Evolutionary conservation across 53 echinoderm and acorn worm species (phyloP).

Genomic region (Patiria pectinifera): DNA sequence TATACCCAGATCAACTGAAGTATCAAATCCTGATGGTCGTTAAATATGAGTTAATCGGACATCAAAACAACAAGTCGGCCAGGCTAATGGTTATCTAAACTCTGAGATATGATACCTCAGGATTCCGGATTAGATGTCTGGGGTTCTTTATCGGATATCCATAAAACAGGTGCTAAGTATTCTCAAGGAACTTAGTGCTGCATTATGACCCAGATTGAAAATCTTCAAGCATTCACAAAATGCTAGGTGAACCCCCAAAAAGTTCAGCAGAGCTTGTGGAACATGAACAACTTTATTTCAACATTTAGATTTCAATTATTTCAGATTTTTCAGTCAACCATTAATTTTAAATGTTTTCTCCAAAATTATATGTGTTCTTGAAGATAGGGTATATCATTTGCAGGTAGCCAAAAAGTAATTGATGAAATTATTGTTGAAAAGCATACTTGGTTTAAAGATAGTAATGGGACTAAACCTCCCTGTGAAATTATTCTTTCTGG

Average conservation of each 20-base stretch:
- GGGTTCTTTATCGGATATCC: neutral
- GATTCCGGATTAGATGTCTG: neutral
- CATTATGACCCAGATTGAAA: neutral
- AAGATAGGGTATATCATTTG: no score
- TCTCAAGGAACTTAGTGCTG: neutral
- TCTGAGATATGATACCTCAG: neutral
- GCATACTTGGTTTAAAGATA: no score
- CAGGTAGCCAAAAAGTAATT: no score
- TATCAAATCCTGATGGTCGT: slow-evolving; percentile 9
- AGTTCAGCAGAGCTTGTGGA: neutral
- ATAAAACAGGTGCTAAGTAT: slow-evolving; percentile 22
- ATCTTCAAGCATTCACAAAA: neutral
- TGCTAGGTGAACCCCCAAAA: neutral
- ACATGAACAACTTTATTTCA: no score
- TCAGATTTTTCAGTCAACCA: no score
- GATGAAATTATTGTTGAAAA: no score
- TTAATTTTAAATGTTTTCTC: no score
- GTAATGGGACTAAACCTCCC: no score
- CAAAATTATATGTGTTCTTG: no score
- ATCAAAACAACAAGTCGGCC: slow-evolving; percentile 40
- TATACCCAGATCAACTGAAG: neutral
- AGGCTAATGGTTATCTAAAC: neutral
- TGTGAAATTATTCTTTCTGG: no score
- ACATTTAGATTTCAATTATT: no score
- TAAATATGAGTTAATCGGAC: slow-evolving; percentile 33